Conservation (phyloP, 2,888 invertebrate genomes). For the Tanypteryx hageni region DNA sequence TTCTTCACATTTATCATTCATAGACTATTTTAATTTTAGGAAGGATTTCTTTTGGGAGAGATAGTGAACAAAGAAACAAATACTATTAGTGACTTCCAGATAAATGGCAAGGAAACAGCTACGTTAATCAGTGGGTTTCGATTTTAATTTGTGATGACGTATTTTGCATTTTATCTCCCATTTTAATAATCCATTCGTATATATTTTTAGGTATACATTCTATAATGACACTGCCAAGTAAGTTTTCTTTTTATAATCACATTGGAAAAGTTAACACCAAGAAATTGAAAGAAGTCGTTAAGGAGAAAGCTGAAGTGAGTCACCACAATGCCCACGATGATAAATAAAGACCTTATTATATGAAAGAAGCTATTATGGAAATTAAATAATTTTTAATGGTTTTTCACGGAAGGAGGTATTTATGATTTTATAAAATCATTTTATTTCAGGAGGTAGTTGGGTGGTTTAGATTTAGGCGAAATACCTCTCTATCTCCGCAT, state of each 20-base stretch:
- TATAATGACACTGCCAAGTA: slow-evolving; percentile 79
- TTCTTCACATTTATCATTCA: too few species aligned
- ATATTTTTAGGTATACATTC: slow-evolving; percentile 77
- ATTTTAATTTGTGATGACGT: not conserved
- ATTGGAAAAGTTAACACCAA: slow-evolving; percentile 79
- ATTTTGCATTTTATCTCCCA: not conserved
- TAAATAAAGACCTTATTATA: not conserved
- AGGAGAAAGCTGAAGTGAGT: slow-evolving; percentile 74
- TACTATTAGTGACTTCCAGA: slow-evolving; percentile 83
- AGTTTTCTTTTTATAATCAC: slow-evolving; percentile 79
- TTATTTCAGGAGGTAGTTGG: slow-evolving; percentile 78
- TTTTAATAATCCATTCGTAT: not conserved
- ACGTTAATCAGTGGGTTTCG: slow-evolving; percentile 77
- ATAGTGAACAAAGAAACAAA: slow-evolving; percentile 81
- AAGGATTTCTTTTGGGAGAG: slow-evolving; percentile 83
- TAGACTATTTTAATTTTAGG: slow-evolving; percentile 72
- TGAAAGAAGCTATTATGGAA: not conserved
- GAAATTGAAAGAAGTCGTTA: slow-evolving; percentile 77
- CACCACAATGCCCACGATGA: not conserved
- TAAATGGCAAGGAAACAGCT: slow-evolving; percentile 80
- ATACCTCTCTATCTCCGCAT: slow-evolving; percentile 78
- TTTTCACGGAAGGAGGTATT: not conserved
- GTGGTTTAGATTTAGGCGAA: slow-evolving; percentile 82
- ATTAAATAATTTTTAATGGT: not conserved
- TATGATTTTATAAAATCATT: not conserved